Base-by-base conservation (phyloP, 2,888 invertebrate genomes). In the Phanerotoma sp. region DNA sequence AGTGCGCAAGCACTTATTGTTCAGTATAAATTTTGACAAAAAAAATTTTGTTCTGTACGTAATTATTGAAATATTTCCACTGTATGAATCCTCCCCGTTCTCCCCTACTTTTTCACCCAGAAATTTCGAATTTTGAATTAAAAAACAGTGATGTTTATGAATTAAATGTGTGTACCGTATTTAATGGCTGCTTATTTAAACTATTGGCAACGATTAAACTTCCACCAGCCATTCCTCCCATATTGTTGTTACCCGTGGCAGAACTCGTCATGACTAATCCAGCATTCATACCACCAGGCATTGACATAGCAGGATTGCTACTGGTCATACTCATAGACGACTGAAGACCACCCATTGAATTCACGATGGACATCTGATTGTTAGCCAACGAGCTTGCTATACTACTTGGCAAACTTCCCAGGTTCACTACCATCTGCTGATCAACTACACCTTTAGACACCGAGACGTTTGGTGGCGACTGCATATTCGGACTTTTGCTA, bases 221-320 rank as follows among this genome's bases (percentile, higher is more conserved):
- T 49, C 88, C 87, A 49, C 86, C 87, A 64, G 86, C 86, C 83
- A 89, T 88, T 40, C 81, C 80, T 60, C 83, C 81, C 62, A 80
- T 77, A 49, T 68, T 77, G 62, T 73, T 77, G 58, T 75, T 75
- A 51, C 79, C 83, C 69, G 87, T 85, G 57, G 84, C 84, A 62
- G 83, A 87, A 71, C 89, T 91, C 20, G 90, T 89, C 82, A 91
- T 89, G 66, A 91, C 89, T 86, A 91, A 88, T 70, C 87, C 88
- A 42, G 76, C 71, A 62, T 75, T 77, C 73, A 77, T 75, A 54
- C 69, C 72, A 33, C 72, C 73, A 22, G 70, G 74, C 70, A 77
- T 77, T 38, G 77, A 73, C 77, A 77, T 77, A 21, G 71, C 66
- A 52, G 73, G 68, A 67, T 73, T 75, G 63, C 69, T 75, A 21